Conservation (phyloP, 2,113 vertebrate genomes). For the Plotosus lineatus region DNA sequence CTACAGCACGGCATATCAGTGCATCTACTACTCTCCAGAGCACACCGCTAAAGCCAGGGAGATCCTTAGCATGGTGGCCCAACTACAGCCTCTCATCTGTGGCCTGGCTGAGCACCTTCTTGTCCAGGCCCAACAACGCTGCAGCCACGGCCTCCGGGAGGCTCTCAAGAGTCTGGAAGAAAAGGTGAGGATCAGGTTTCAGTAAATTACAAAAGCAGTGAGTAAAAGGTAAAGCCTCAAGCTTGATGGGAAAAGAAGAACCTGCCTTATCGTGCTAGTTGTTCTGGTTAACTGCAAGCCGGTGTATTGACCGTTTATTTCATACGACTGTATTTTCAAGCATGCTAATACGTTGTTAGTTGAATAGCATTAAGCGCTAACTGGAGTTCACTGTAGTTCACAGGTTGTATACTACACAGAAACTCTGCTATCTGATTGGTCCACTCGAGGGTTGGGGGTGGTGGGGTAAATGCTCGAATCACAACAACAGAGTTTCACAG, state of each 20-base stretch:
- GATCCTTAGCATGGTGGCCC: constrained; percentile 89
- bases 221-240: too few relatives aligned
- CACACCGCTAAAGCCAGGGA: constrained; percentile 95
- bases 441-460: too few relatives aligned
- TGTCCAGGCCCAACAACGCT: constrained; percentile 85
- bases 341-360: not conserved
- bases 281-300: not conserved
- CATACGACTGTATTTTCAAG: not conserved
- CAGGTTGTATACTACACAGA: too few relatives aligned
- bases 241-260: not conserved
- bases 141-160: constrained; percentile 83
- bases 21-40: constrained; percentile 98
- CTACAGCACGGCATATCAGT: constrained; percentile 94
- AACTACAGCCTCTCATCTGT: constrained; percentile 89
- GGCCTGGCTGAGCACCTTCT: constrained; percentile 89
- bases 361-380: too few relatives aligned
- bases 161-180: constrained; percentile 93
- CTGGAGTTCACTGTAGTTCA: not conserved
- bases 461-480: too few relatives aligned
- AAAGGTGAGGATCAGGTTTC: constrained; percentile 79
- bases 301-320: not conserved
- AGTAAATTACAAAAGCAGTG: not conserved
- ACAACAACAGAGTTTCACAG: too few relatives aligned
- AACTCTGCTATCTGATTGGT: too few relatives aligned
- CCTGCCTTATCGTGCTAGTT: not conserved